Base-by-base conservation (phyloP, 2,113 vertebrate species). In the Grus americana region DNA sequence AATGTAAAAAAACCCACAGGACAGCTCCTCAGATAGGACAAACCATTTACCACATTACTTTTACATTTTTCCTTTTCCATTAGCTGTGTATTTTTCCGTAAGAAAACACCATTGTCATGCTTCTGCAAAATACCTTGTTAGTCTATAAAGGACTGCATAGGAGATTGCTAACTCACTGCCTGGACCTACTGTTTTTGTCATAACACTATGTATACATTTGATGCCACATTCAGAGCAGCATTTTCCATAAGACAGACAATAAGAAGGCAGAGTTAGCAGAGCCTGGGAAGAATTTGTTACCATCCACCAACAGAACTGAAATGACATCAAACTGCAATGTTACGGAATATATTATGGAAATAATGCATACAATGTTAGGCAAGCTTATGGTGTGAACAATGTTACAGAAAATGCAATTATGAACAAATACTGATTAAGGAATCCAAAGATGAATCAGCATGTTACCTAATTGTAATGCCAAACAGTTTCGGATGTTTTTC, bases 291-390 rank as follows among this genome's bases (percentile, higher is more conserved):
- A 58, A 50, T 36, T 14, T 52, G 32, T 38, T 22, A 44, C 47
- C 21, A 22, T 30, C 67, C 85, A 75, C 22, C 62, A 67, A 50
- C 42, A 88, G 63, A 83, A 81, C 6, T 8, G 22, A 46, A 74
- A 27, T 0, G 0, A 47, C 42, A 23, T 27, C 4, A 4, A 68
- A 57, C 20, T 22, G 55, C 70, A 61, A 30, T 2, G 8, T 14
- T 6, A 40, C 6, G 6, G 65, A 26, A 57, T 20, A 34, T 49
- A 27, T 18, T 22, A 29, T 10, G 55, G 18, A 34, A 11, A 9
- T 16, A 26, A 24, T 2, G 9, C 36, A 13, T 2, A 22, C 27
- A 46, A 4, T 0, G 0, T 2, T 11, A 46, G 40, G n/a, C 40
- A 61, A 70, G 24, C 16, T 46, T 47, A 9, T 6, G 55, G 42